Evolutionary conservation across 1,140 invertebrate genomes (phyloP), one percentile per base, ranked within the genome.

Genomic region (Lepidurus apus): DNA sequence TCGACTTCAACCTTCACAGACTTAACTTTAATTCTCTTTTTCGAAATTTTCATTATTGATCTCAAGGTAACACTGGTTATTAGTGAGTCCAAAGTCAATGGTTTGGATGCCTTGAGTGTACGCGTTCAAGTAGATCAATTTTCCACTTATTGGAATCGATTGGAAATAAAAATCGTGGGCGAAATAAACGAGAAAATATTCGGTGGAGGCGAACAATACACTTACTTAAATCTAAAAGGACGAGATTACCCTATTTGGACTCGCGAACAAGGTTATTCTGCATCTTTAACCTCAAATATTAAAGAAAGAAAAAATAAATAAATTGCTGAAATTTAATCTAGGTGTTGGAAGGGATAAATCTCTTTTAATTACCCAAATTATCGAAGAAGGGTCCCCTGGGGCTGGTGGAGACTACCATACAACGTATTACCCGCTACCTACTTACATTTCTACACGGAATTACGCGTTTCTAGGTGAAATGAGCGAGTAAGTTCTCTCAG

Each of bases 351-450:
- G 83, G 43, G 83, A 85, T 79, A 82, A 81, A 75, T 83, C 81
- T 45, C 74, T 81, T 75, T 73, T 83, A 53, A 80, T 83, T 0
- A 84, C 84, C 6, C 84, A 84, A 73, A 79, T 83, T n/a, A 83
- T 83, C 11, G 83, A 84, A 43, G 79, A 77, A 10, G 78, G 81
- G 5, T 78, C 79, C 11, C 77, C 78, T 0, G 81, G 80, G 7
- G 82, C 83, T 17, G 85, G 85, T 8, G 85, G 85, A 9, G 83
- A 85, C 75, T 86, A 84, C 80, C 82, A 86, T 79, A 86, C 85
- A 42, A 86, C 85, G 3, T 86, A 86, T 79, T 86, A 83, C 79
- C 84, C 85, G 0, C 83, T 85, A 79, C 82, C 85, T 26, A 83
- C 83, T 7, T 86, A 83, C 79, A 65, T 85, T 10, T 85, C 83